phyloP scores from a whole-genome alignment of 2,113 vertebrate species.

The Trematocara zebra region DNA sequence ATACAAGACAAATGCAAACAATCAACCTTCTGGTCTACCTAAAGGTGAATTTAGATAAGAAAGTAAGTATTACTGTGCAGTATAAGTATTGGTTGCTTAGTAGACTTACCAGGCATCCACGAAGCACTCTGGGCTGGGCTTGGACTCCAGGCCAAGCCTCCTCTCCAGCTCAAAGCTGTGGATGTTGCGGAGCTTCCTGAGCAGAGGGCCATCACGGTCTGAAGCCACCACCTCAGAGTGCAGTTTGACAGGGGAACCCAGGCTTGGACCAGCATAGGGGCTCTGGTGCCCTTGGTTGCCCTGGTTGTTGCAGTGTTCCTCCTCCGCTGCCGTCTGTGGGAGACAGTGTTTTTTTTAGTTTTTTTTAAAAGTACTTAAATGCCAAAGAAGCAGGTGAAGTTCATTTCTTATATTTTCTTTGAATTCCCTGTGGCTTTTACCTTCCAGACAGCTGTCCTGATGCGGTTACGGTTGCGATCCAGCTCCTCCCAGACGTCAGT shows the following conservation, averaged over 20 bases:
- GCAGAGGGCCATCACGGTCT: constrained; percentile 84
- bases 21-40: background rate
- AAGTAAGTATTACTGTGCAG: background rate
- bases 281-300: constrained; percentile 80
- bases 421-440: constrained; percentile 42
- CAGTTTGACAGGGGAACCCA: constrained; percentile 86
- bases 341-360: background rate
- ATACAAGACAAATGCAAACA: background rate
- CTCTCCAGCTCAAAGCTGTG: constrained; percentile 95
- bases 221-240: constrained; percentile 80
- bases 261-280: constrained; percentile 78
- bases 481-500: constrained; percentile 96
- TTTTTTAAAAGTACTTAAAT: background rate
- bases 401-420: background rate
- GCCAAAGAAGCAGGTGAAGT: background rate
- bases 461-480: constrained; percentile 90
- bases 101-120: constrained; percentile 81
- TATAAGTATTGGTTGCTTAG: background rate
- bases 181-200: constrained; percentile 91
- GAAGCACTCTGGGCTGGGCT: constrained; percentile 86
- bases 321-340: constrained; percentile 81
- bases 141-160: constrained; percentile 83
- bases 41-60: background rate
- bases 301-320: constrained; percentile 86
- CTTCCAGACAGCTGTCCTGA: constrained; percentile 83